Evolutionary conservation across 2,797 vertebrate genomes (phyloP).

Genomic region (Orestias chungarensis): DNA sequence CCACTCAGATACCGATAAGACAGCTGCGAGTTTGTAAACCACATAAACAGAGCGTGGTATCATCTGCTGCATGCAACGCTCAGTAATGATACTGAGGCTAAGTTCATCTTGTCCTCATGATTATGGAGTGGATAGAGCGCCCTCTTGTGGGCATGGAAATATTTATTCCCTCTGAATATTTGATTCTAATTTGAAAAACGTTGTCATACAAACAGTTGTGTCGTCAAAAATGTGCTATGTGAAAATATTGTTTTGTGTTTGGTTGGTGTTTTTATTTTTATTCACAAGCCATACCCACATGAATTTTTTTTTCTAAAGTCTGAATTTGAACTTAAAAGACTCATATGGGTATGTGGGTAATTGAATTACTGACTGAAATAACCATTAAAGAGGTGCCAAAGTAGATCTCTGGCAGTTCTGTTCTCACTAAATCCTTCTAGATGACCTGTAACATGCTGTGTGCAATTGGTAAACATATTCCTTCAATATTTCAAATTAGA

Average conservation of each 20-base stretch:
- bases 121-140: slow-evolving; percentile 25
- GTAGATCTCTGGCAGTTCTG: background rate
- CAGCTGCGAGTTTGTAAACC: background rate
- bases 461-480: no score
- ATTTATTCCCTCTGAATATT: background rate
- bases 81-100: background rate
- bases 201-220: background rate
- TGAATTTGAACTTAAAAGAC: background rate
- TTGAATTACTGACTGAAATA: background rate
- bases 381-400: no score
- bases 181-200: background rate
- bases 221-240: background rate
- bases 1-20: background rate
- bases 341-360: background rate
- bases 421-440: background rate
- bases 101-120: background rate
- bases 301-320: no score
- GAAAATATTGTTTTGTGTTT: background rate
- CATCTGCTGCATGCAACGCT: background rate
- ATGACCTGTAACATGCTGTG: no score
- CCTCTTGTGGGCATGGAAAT: slow-evolving; percentile 35
- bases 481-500: background rate
- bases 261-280: no score
- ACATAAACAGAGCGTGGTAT: background rate
- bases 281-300: no score